Evolutionary conservation across 2,113 vertebrate species (phyloP).

Genomic region (Sprattus sprattus): DNA sequence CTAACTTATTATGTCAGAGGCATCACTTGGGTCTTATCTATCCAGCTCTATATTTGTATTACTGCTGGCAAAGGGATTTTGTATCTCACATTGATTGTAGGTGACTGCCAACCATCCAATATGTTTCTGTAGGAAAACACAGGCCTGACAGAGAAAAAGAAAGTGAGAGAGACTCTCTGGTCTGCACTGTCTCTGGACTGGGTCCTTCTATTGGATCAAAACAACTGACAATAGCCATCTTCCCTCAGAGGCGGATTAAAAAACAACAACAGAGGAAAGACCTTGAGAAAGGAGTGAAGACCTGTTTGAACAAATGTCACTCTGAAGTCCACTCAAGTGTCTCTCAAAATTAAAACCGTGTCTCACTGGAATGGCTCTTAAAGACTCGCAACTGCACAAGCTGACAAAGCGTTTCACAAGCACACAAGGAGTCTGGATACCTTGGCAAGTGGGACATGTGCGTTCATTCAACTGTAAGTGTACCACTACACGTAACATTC

Average conservation of each 20-base stretch:
- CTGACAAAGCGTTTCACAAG: not conserved
- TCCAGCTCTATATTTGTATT: slow-evolving; percentile 56
- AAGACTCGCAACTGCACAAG: not conserved
- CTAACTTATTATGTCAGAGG: slow-evolving; percentile 7
- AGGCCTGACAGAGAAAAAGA: slow-evolving; percentile 14
- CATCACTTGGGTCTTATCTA: not conserved
- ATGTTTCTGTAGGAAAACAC: slow-evolving; percentile 35
- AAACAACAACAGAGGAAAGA: not conserved
- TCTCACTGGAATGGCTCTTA: not conserved
- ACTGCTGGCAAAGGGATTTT: slow-evolving; percentile 49
- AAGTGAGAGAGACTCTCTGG: not conserved
- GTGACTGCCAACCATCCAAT: slow-evolving; percentile 58
- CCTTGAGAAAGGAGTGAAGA: not conserved
- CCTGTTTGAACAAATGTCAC: not conserved
- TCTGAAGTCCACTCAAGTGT: not conserved
- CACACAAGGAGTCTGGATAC: not conserved
- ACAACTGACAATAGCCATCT: not conserved
- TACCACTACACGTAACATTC: not conserved
- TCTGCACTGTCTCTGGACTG: not conserved
- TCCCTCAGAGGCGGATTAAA: not conserved
- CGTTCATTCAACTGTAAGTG: not conserved
- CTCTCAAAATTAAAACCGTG: not conserved
- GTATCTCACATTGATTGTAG: slow-evolving; percentile 68
- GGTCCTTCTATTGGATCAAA: not conserved
- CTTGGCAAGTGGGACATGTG: not conserved